These are phyloP conservation scores for Plectrocnemia conspersa DNA, from an alignment of 1,140 invertebrate genomes.

Conservation along the genomic window DNA sequence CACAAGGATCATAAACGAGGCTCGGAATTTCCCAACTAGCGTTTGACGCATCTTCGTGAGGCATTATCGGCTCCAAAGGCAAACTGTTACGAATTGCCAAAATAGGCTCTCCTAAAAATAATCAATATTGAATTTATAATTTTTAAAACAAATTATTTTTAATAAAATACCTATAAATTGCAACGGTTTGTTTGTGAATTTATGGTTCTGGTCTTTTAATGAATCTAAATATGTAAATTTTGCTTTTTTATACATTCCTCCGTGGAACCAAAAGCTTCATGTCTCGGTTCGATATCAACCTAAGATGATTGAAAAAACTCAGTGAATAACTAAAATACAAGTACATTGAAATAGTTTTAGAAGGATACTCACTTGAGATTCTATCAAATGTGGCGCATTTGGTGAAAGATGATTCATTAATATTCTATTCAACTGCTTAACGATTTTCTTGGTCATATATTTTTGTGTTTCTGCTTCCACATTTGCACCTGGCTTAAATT, in stretches of 20 bases:
- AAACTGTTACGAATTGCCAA: constrained; percentile 59
- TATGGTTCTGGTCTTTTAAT: no score
- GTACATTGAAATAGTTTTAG: constrained; percentile 7
- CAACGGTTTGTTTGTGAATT: background rate
- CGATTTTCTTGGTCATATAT: background rate
- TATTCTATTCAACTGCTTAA: constrained; percentile 66
- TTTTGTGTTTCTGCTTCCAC: background rate
- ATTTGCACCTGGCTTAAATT: no score
- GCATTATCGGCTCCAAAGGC: constrained; percentile 61
- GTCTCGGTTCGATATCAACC: constrained; percentile 66
- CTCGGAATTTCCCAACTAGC: constrained; percentile 51
- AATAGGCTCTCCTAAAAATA: constrained; percentile 52
- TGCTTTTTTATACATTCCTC: constrained; percentile 64
- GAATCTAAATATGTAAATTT: no score
- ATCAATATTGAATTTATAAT: background rate
- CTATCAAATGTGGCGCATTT: constrained; percentile 57
- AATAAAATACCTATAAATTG: constrained; percentile 18
- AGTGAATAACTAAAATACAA: constrained; percentile 9
- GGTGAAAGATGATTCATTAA: constrained; percentile 55
- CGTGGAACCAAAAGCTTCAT: constrained; percentile 78
- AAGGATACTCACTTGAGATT: constrained; percentile 51
- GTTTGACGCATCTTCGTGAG: constrained; percentile 54
- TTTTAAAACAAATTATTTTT: constrained; percentile 13
- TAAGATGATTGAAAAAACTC: constrained; percentile 38
- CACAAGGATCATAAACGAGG: constrained; percentile 55